These are phyloP conservation scores for Pipra filicauda DNA, from an alignment of 2,113 vertebrate genomes.

Conservation along the genomic window DNA sequence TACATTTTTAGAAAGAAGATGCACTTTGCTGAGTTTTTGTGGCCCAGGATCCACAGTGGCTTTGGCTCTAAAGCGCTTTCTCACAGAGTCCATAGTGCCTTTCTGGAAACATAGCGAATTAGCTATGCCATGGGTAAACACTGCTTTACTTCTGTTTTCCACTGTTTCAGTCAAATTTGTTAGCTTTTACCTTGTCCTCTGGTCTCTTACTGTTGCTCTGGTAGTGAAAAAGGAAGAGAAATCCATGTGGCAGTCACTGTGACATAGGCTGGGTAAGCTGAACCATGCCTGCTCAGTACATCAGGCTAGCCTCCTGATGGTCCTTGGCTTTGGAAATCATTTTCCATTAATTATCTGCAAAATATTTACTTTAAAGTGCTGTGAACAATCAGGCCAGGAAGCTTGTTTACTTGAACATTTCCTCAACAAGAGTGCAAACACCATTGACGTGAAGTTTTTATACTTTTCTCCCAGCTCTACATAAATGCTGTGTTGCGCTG, in stretches of 20 bases:
- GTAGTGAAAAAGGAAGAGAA: background rate
- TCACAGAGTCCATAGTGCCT: background rate
- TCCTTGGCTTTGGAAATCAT: constrained; percentile 40
- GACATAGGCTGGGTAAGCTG: background rate
- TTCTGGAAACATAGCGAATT: background rate
- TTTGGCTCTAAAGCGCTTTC: background rate
- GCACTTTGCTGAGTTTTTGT: background rate
- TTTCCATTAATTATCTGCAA: constrained; percentile 66
- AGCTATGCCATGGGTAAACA: background rate
- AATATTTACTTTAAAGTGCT: constrained; percentile 62
- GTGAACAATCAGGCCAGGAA: constrained; percentile 64
- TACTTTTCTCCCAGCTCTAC: constrained; percentile 24
- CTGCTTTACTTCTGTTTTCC: background rate
- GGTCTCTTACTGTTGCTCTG: background rate
- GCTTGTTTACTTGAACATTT: constrained; percentile 65
- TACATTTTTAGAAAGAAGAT: background rate
- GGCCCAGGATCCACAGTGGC: background rate
- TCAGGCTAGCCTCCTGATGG: background rate
- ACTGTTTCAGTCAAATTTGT: background rate
- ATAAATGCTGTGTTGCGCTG: background rate
- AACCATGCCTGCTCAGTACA: background rate
- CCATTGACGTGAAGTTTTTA: constrained; percentile 39
- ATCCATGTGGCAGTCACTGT: background rate
- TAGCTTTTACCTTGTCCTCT: background rate
- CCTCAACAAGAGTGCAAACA: constrained; percentile 60